These are phyloP conservation scores for Rhynchopsitta pachyrhyncha DNA, from an alignment of 2,113 vertebrate genomes.

Conservation along the genomic window DNA sequence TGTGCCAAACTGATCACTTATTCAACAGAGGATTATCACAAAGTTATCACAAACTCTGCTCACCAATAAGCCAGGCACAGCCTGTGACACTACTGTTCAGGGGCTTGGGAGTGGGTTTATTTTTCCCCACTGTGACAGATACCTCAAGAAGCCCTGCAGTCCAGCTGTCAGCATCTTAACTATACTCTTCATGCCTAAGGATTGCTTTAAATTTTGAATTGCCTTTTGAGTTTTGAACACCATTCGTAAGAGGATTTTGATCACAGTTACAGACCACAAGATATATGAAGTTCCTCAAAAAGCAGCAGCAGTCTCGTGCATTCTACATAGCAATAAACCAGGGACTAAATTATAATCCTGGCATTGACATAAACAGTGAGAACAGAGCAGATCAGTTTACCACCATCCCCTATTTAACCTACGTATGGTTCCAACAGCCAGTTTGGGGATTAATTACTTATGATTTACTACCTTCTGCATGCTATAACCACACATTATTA, in stretches of 20 bases:
- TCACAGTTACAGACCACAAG: neutral
- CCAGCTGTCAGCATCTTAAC: neutral
- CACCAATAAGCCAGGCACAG: neutral
- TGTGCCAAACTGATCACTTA: neutral
- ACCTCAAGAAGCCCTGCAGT: neutral
- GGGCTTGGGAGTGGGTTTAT: fast-evolving
- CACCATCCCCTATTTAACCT: neutral
- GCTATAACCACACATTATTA: neutral
- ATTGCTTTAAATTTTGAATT: neutral
- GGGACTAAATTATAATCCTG: neutral
- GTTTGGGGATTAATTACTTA: neutral
- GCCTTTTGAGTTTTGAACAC: neutral
- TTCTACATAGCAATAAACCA: neutral
- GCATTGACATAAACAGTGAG: neutral
- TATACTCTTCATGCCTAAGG: neutral
- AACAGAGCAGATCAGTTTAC: neutral
- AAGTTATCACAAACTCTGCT: neutral
- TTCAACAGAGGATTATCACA: neutral
- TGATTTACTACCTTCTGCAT: neutral
- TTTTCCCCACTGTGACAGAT: neutral
- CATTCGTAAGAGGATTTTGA: neutral
- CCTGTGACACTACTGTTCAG: neutral
- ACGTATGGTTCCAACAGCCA: neutral
- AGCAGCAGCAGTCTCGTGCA: neutral
- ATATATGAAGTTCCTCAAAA: neutral